Percentiles rank a stretch among this genome's conserved stretches.
These are phyloP conservation scores for Theocolax elegans DNA, from an alignment of 1,140 invertebrate species.

Conservation along the genomic window DNA sequence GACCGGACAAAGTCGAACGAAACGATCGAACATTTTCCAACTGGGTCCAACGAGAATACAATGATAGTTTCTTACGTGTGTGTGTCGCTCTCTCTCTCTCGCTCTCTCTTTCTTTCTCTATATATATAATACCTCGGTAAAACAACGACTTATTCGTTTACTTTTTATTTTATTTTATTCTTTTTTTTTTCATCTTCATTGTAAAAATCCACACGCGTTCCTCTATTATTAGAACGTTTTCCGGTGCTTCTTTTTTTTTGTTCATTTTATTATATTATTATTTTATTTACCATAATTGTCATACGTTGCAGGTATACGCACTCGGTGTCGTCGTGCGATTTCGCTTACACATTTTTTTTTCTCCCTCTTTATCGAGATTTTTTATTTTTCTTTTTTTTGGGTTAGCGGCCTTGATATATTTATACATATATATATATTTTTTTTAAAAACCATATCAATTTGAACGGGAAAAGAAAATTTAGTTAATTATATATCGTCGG, in stretches of 20 bases:
- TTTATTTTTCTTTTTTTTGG: too few species aligned
- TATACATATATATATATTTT: too few species aligned
- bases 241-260: background rate
- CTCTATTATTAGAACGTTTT: constrained; percentile 13
- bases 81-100: background rate
- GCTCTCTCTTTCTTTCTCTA: too few species aligned
- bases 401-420: too few species aligned
- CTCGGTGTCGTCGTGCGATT: too few species aligned
- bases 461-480: too few species aligned
- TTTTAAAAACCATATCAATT: too few species aligned
- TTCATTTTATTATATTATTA: background rate
- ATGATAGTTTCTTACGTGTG: too few species aligned
- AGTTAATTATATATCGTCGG: too few species aligned
- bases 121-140: constrained; percentile 23
- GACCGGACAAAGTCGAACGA: constrained; percentile 56
- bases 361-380: too few species aligned
- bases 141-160: constrained; percentile 25
- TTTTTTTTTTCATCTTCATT: background rate
- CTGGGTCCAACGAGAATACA: constrained; percentile 48
- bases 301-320: too few species aligned
- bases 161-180: constrained; percentile 13
- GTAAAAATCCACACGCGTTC: constrained; percentile 7
- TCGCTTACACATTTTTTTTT: too few species aligned
- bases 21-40: constrained; percentile 62
- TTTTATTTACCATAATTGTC: background rate